These are phyloP conservation scores for Bombyx mandarina DNA, from an alignment of 1,140 invertebrate genomes.

Conservation along the genomic window DNA sequence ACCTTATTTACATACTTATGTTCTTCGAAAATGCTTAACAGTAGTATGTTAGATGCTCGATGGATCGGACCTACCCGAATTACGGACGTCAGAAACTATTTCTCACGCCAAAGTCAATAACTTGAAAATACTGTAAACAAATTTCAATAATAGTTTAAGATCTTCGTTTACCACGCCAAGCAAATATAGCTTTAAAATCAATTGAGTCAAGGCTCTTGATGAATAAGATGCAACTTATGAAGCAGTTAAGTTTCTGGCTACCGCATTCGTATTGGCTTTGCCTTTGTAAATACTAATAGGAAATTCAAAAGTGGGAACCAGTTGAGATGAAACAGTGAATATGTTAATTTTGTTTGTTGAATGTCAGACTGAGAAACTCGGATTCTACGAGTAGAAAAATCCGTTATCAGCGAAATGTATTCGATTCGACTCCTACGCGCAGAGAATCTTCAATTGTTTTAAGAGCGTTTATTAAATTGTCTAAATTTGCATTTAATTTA, in stretches of 20 bases:
- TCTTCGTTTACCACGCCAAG: constrained; percentile 28
- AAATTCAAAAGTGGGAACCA: constrained; percentile 52
- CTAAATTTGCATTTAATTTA: no score
- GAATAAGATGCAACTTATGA: constrained; percentile 1
- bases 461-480: no score
- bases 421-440: no score
- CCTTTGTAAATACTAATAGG: constrained; percentile 50
- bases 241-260: constrained; percentile 20
- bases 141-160: constrained; percentile 49
- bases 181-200: constrained; percentile 19
- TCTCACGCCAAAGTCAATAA: constrained; percentile 58
- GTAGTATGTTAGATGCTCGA: constrained; percentile 40
- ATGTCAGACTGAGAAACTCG: constrained; percentile 15
- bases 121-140: constrained; percentile 48
- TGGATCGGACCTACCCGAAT: constrained; percentile 48
- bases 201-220: background rate
- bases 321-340: constrained; percentile 60
- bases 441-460: no score
- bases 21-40: constrained; percentile 29
- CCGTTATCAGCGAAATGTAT: constrained; percentile 21
- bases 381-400: constrained; percentile 12
- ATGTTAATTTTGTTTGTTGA: constrained; percentile 49
- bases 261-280: constrained; percentile 40
- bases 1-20: constrained; percentile 26
- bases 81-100: constrained; percentile 55